Conservation (phyloP, 2,888 invertebrate species). For the Euspilapteryx auroguttella region DNA sequence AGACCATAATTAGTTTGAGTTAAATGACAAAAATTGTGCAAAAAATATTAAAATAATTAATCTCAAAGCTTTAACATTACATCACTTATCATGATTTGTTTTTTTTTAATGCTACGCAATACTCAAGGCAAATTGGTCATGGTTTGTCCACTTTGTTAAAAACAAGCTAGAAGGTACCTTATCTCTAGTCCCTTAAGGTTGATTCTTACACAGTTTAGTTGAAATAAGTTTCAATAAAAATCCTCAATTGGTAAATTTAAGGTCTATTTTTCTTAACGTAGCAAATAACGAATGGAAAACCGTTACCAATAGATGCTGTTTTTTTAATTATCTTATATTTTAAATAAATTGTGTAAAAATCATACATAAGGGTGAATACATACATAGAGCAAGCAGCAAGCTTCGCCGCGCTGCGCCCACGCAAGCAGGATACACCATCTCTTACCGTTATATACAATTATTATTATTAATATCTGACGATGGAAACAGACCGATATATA, state of each 20-base stretch:
- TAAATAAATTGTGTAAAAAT: background rate
- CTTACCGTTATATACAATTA: slow-evolving; percentile 48
- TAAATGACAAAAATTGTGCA: slow-evolving; percentile 55
- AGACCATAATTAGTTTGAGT: slow-evolving; percentile 22
- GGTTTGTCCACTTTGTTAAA: slow-evolving; percentile 43
- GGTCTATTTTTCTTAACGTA: too few species aligned
- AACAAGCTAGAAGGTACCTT: slow-evolving; percentile 43
- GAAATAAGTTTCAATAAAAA: slow-evolving; percentile 2
- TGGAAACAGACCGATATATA: slow-evolving; percentile 29
- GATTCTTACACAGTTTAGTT: slow-evolving; percentile 23
- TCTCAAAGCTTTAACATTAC: slow-evolving; percentile 18
- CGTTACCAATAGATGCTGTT: too few species aligned
- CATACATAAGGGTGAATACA: background rate
- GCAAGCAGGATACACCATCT: slow-evolving; percentile 35
- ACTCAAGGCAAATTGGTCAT: slow-evolving; percentile 61
- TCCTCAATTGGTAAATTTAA: too few species aligned
- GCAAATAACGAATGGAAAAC: too few species aligned
- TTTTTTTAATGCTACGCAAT: slow-evolving; percentile 55
- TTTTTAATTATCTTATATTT: background rate
- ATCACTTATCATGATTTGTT: slow-evolving; percentile 50
- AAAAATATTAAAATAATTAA: slow-evolving; percentile 26
- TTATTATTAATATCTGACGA: slow-evolving; percentile 24
- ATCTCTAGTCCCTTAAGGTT: slow-evolving; percentile 40
- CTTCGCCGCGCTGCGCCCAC: slow-evolving; percentile 23
- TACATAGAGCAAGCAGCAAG: slow-evolving; percentile 36